Evolutionary conservation across 2,797 vertebrate species (phyloP).

Genomic region (Sebastes minor): DNA sequence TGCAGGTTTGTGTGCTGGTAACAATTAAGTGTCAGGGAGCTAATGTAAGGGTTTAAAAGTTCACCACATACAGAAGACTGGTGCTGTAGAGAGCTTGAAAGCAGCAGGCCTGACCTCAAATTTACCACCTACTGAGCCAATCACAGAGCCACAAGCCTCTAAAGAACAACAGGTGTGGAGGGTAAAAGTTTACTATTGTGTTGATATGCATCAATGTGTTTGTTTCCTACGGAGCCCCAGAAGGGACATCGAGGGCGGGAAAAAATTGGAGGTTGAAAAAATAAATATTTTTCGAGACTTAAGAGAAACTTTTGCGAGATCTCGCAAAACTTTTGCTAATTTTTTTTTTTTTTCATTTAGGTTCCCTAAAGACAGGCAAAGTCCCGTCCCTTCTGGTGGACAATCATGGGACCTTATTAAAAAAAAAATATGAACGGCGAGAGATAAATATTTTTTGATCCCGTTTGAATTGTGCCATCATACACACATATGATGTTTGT

Average conservation of each 20-base stretch:
- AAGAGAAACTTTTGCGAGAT: too few relatives aligned
- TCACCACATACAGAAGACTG: slow-evolving; percentile 38
- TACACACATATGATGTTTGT: too few relatives aligned
- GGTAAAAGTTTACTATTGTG: neutral
- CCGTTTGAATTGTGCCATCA: too few relatives aligned
- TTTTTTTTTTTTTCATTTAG: neutral
- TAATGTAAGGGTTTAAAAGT: slow-evolving; percentile 71
- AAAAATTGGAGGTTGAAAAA: neutral
- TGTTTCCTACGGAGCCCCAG: neutral
- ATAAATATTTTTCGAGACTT: neutral
- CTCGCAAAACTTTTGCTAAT: too few relatives aligned
- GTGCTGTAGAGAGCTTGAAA: slow-evolving; percentile 26
- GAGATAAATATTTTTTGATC: too few relatives aligned
- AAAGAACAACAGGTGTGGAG: neutral
- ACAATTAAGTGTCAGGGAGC: slow-evolving; percentile 72
- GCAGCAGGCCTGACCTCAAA: slow-evolving; percentile 16
- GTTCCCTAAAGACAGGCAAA: neutral
- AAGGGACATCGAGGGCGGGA: too few relatives aligned
- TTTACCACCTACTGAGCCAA: slow-evolving; percentile 36
- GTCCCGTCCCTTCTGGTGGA: too few relatives aligned
- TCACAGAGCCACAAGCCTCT: neutral
- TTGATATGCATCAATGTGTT: neutral
- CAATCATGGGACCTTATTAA: too few relatives aligned
- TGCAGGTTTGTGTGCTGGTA: slow-evolving; percentile 68
- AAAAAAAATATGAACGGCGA: too few relatives aligned